Base-by-base conservation (phyloP, 2,113 vertebrate species). In the Tursiops truncatus region DNA sequence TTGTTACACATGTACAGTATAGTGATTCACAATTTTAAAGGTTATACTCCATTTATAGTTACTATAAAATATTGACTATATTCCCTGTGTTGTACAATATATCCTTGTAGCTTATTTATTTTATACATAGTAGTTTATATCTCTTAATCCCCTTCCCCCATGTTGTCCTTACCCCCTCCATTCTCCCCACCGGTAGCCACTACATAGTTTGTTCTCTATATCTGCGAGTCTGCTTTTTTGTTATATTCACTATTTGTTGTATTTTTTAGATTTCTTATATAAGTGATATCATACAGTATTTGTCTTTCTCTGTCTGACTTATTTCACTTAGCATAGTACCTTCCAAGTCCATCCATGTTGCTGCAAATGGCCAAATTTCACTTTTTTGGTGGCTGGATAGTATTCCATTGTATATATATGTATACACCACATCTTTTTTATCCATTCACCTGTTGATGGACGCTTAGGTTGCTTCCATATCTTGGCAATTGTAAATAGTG, bases 71-170 rank as follows among this genome's bases (percentile, higher is more conserved):
- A 3, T 20, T 53, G 31, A 3, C 76, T 79, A 0, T 13, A 79
- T 53, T n/a, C 47, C 47, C 20, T 18, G 31, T 33, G 74, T n/a
- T 23, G 31, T 53, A 2, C 76, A 23, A 0, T 21, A 20, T 13
- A 7, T 18, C 76, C 47, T 53, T 53, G 18, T 12, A 6, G 74
- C 74, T n/a, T n/a, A 7, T n/a, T 53, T 79, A 14, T n/a, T 53
- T 53, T 4, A 7, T 13, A n/a, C 47, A 0, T 3, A 21, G 17
- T 33, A 7, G 3, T 53, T 53, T n/a, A 1, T 13, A 7, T 13
- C 47, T 79, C 73, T 76, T 28, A 2, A 5, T 33, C 28, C 76
- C 47, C 62, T 28, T 3, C 25, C 11, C 3, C 60, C 23, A 33
- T 2, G 8, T 12, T 3, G 31, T 18, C 74, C 47, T 47, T 21